These are phyloP conservation scores for Tuta absoluta DNA, from an alignment of 2,888 invertebrate species.

Conservation along the genomic window DNA sequence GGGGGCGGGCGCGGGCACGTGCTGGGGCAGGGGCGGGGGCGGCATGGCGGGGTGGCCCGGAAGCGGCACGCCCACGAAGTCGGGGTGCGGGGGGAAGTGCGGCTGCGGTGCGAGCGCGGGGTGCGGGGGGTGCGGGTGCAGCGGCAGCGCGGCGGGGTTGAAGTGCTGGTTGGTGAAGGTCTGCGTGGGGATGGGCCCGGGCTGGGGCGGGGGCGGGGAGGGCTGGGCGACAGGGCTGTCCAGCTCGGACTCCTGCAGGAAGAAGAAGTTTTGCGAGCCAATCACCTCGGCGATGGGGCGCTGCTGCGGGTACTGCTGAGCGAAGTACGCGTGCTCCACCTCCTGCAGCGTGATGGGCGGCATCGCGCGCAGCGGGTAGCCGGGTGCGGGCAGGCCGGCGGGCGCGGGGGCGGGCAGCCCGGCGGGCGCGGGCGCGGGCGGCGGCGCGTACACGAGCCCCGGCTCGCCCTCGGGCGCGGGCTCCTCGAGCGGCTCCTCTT, in stretches of 20 bases:
- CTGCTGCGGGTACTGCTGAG: conserved; percentile 80
- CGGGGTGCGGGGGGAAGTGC: conserved; percentile 46
- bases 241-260: conserved; percentile 94
- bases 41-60: conserved; percentile 38
- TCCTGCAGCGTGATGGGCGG: conserved; percentile 83
- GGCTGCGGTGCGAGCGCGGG: conserved; percentile 72
- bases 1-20: conserved; percentile 66
- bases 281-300: conserved; percentile 88
- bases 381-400: conserved; percentile 66
- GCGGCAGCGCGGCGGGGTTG: conserved; percentile 67
- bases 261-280: conserved; percentile 88
- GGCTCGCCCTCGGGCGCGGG: conserved; percentile 39
- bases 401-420: conserved; percentile 54
- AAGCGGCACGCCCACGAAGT: conserved; percentile 62
- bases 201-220: conserved; percentile 46
- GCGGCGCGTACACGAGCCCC: conserved; percentile 40
- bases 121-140: conserved; percentile 78
- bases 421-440: conserved; percentile 68
- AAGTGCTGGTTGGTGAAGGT: conserved; percentile 93
- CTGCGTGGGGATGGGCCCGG: conserved; percentile 60
- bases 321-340: conserved; percentile 84
- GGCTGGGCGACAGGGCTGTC: conserved; percentile 86
- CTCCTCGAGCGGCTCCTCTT: conserved; percentile 47
- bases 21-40: conserved; percentile 38
- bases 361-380: conserved; percentile 77